Conservation (phyloP, 2,888 invertebrate genomes). For the Chrysolina americana region DNA sequence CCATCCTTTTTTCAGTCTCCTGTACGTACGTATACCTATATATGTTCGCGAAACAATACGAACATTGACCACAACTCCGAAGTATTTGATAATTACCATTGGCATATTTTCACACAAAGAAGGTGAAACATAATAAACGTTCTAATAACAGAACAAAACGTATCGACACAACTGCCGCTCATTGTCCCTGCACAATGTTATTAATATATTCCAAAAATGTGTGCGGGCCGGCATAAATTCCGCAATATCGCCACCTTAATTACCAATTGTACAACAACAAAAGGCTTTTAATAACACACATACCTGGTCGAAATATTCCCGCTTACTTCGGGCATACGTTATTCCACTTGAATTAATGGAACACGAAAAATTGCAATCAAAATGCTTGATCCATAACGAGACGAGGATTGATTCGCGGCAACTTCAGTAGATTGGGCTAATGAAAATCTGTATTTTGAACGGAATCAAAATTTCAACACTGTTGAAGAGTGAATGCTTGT, state of each 20-base stretch:
- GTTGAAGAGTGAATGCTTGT: too few species aligned
- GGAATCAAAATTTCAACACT: too few species aligned
- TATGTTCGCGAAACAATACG: too few species aligned
- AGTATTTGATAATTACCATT: constrained; percentile 8
- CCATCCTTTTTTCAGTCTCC: too few species aligned
- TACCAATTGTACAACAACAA: constrained; percentile 61
- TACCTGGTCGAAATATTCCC: constrained; percentile 55
- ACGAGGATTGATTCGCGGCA: constrained; percentile 3
- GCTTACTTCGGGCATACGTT: constrained; percentile 42
- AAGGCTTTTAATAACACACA: constrained; percentile 64
- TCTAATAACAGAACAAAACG: constrained; percentile 26
- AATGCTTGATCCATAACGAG: constrained; percentile 39
- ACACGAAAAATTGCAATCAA: constrained; percentile 52
- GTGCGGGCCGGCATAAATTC: constrained; percentile 56
- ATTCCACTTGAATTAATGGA: constrained; percentile 43
- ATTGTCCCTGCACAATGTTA: constrained; percentile 56
- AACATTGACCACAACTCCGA: constrained; percentile 1
- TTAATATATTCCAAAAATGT: constrained; percentile 63
- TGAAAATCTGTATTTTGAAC: constrained; percentile 1
- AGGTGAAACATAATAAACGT: constrained; percentile 21
- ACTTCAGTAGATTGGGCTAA: constrained; percentile 10
- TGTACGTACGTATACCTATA: too few species aligned
- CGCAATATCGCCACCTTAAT: constrained; percentile 61
- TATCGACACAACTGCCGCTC: constrained; percentile 36
- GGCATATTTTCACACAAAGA: constrained; percentile 19